Conservation (phyloP, 2,888 invertebrate genomes). For the Epinotia brunnichana region DNA sequence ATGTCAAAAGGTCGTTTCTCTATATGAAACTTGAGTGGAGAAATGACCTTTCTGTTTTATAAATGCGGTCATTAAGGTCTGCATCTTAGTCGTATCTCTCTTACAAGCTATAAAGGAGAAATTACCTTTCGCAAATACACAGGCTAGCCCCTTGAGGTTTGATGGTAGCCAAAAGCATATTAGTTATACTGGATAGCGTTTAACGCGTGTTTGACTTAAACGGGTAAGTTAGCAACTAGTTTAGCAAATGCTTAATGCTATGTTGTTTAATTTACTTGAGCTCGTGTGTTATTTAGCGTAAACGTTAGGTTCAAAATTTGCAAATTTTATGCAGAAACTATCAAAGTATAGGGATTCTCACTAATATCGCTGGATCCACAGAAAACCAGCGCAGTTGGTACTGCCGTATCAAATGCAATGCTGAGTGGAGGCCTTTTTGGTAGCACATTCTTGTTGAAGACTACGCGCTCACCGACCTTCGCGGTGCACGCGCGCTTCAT, state of each 20-base stretch:
- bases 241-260: background rate
- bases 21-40: background rate
- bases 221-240: background rate
- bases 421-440: background rate
- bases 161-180: background rate
- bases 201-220: constrained; percentile 8
- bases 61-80: background rate
- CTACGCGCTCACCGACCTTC: no score
- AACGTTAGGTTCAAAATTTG: background rate
- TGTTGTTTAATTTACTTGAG: background rate
- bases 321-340: no score
- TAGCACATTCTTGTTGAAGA: no score
- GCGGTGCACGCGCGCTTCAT: no score
- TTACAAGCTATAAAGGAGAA: background rate
- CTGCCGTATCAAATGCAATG: no score
- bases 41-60: background rate
- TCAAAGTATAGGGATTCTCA: no score
- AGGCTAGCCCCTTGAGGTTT: background rate
- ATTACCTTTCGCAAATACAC: background rate
- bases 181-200: constrained; percentile 1
- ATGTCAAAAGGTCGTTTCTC: background rate
- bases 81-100: background rate
- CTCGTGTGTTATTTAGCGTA: background rate
- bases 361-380: background rate
- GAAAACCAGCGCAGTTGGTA: no score